These are phyloP conservation scores for Blastobasis lacticolella DNA, from an alignment of 2,888 invertebrate genomes.

Conservation along the genomic window DNA sequence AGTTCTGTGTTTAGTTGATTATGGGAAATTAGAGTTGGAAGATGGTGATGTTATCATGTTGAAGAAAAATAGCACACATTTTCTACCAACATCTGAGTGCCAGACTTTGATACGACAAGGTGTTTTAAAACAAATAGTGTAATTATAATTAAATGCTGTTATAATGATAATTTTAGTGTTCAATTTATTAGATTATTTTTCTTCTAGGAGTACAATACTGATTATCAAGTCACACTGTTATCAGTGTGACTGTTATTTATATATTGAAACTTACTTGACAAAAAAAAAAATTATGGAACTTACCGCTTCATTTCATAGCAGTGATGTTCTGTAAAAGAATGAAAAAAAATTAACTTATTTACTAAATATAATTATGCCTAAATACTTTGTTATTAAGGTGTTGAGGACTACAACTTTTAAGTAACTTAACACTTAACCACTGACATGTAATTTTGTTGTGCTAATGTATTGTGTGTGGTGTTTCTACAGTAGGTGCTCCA, in stretches of 20 bases:
- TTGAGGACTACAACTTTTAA: too few relatives aligned
- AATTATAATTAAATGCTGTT: constrained; percentile 6
- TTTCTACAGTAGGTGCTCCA: too few relatives aligned
- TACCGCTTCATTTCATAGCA: constrained; percentile 1
- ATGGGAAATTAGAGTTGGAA: constrained; percentile 94
- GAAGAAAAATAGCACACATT: constrained; percentile 93
- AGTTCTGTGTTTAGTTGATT: constrained; percentile 91
- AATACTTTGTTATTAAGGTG: too few relatives aligned
- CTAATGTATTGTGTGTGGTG: too few relatives aligned
- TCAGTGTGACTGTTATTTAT: too few relatives aligned
- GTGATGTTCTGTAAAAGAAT: constrained; percentile 4
- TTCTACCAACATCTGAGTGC: constrained; percentile 89
- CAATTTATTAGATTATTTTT: not conserved
- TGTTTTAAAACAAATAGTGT: constrained; percentile 83
- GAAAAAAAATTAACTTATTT: too few relatives aligned
- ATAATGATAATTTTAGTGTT: too few relatives aligned
- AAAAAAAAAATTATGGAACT: not conserved
- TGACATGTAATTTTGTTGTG: too few relatives aligned
- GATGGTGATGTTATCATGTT: constrained; percentile 93
- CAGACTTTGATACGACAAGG: constrained; percentile 94
- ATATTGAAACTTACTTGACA: not conserved
- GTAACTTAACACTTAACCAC: too few relatives aligned
- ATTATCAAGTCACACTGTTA: not conserved
- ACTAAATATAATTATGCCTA: too few relatives aligned
- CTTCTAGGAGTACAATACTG: not conserved